phyloP scores from a whole-genome alignment of 2,888 invertebrate species.

The Stegana nigrithorax region DNA sequence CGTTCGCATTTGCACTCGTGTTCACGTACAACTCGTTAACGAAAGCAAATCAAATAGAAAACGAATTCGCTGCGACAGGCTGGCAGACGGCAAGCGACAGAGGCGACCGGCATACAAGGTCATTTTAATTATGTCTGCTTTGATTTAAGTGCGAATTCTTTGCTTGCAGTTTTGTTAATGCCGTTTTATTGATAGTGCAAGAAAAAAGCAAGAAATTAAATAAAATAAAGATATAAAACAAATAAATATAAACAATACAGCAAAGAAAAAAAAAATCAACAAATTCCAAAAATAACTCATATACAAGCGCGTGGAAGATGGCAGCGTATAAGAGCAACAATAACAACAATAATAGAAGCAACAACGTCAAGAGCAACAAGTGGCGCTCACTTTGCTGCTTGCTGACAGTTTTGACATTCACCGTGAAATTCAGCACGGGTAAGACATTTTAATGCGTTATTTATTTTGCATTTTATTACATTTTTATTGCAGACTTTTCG shows the following conservation, averaged over 20 bases:
- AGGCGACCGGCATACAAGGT: conserved; percentile 14
- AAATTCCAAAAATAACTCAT: not conserved
- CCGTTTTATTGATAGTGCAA: conserved; percentile 4
- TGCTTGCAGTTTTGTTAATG: not conserved
- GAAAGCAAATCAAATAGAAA: too few relatives aligned
- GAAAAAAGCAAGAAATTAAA: not conserved
- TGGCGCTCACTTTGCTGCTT: conserved; percentile 4
- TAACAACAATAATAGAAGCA: not conserved
- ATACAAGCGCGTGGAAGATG: not conserved
- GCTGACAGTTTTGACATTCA: conserved; percentile 13
- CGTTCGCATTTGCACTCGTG: too few relatives aligned
- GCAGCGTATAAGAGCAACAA: not conserved
- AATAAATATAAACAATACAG: not conserved
- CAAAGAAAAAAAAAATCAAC: too few relatives aligned
- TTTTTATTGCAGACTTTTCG: not conserved
- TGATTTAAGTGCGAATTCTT: not conserved
- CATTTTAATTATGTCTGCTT: conserved; percentile 15
- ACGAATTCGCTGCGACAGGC: too few relatives aligned
- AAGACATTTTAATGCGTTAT: conserved; percentile 4
- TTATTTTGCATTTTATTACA: not conserved
- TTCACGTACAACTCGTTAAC: too few relatives aligned
- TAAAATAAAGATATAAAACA: not conserved
- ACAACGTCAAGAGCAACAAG: conserved; percentile 4
- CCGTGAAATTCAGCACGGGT: not conserved
- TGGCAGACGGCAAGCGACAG: too few relatives aligned